phyloP scores from a whole-genome alignment of 1,140 invertebrate species.

The Tetragonula clypearis region DNA sequence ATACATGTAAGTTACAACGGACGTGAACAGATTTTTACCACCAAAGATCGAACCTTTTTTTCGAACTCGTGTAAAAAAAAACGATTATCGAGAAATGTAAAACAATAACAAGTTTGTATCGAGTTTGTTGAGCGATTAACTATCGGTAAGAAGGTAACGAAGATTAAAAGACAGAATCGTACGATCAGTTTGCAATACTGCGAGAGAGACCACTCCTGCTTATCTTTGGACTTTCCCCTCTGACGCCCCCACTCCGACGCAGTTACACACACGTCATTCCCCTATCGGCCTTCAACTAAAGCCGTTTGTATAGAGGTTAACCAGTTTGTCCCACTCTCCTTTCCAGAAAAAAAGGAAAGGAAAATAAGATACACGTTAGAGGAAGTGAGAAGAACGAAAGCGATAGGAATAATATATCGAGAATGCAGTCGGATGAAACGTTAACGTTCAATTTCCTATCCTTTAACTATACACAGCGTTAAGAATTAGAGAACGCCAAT shows the following conservation, averaged over 20 bases:
- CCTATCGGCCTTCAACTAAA: conserved; percentile 58
- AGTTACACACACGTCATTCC: conserved; percentile 47
- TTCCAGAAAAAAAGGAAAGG: conserved; percentile 67
- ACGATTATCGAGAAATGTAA: not conserved
- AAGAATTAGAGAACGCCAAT: conserved; percentile 3
- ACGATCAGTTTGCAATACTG: conserved; percentile 62
- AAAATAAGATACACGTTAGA: conserved; percentile 5
- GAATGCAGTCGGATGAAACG: conserved; percentile 29
- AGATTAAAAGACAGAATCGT: conserved; percentile 57
- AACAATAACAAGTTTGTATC: conserved; percentile 19
- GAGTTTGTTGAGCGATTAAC: not conserved
- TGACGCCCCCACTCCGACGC: conserved; percentile 61
- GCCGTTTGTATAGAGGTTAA: conserved; percentile 76
- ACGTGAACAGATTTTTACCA: not conserved
- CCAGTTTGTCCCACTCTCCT: conserved; percentile 81
- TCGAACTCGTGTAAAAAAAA: not conserved
- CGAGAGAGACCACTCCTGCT: conserved; percentile 70
- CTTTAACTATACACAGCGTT: not conserved
- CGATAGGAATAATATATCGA: conserved; percentile 30
- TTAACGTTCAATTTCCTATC: conserved; percentile 1
- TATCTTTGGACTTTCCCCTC: conserved; percentile 80
- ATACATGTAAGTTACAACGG: not conserved
- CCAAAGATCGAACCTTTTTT: not conserved
- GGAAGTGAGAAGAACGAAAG: conserved; percentile 48
- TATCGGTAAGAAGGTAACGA: conserved; percentile 28